These are phyloP conservation scores for Staurois parvus DNA, from an alignment of 2,797 vertebrate genomes.

Conservation along the genomic window DNA sequence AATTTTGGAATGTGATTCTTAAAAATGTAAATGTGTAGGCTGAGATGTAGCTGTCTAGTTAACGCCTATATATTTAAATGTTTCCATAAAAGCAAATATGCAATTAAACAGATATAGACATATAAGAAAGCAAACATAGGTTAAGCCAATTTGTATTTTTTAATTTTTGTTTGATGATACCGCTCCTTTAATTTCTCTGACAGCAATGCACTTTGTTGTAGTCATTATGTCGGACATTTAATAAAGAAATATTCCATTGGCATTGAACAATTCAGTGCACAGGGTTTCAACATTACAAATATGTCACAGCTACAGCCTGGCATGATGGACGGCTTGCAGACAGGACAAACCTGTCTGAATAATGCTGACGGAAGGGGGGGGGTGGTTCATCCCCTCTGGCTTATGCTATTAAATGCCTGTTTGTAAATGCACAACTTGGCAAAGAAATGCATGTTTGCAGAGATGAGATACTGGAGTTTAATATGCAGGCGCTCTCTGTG, in stretches of 20 bases:
- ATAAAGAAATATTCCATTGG: constrained; percentile 11
- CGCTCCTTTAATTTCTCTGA: neutral
- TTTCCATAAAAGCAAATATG: neutral
- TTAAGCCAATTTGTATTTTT: neutral
- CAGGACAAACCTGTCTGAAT: constrained; percentile 34
- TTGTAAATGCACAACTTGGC: constrained; percentile 53
- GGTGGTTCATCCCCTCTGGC: constrained; percentile 23
- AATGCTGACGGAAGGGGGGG: constrained; percentile 20
- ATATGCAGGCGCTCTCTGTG: constrained; percentile 54
- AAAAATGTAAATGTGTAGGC: too few relatives aligned
- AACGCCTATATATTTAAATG: neutral
- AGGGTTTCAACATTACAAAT: constrained; percentile 24
- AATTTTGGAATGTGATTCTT: too few relatives aligned
- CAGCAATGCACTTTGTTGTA: neutral
- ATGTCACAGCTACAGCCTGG: constrained; percentile 34
- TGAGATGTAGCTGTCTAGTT: neutral
- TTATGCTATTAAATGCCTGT: constrained; percentile 56
- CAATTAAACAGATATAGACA: neutral
- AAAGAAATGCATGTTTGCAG: constrained; percentile 54
- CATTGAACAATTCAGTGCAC: constrained; percentile 17
- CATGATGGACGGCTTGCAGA: constrained; percentile 32
- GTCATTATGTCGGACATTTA: neutral
- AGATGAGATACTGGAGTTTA: constrained; percentile 56
- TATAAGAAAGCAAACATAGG: neutral
- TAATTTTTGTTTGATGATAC: neutral